Base-by-base conservation (phyloP, 2,797 vertebrate species). In the Enoplosus armatus region DNA sequence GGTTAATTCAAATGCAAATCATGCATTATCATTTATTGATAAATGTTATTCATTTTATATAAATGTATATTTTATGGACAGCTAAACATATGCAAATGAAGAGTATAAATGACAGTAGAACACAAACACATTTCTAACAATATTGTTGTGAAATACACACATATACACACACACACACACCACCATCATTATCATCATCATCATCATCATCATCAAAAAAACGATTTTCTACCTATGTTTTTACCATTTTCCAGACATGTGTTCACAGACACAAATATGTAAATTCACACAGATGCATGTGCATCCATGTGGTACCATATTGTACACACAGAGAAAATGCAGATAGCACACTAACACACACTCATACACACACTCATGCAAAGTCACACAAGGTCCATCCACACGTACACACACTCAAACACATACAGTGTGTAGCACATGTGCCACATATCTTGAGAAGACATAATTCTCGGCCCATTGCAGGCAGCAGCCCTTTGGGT, bases 401-500 rank as follows among this genome's bases (percentile, higher is more conserved):
- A 59, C 16, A 22, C 50, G 48, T 12, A 31, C 22, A 41, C 8
- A 58, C 7, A 70, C 20, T 63, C 39, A 73, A 15, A 31, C 33
- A 60, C 43, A 73, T 14, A 24, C 59, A 67, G 39, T 22, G 39
- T 29, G 45, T 71, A 27, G 37, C 37, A 72, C 35, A 79, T 41
- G 41, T 56, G 64, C 68, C 56, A 81, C 71, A 60, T 82, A 56
- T 77, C 60, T 83, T 67, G 39, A 85, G 75, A 60, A 83, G 63
- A 37, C 66, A 54, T 82, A 54, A 72, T 73, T 73, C 75, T 84
- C 81, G 78, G 79, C 26, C 74, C 72, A 39, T 15, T 71, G 69
- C 77, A 71, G 71, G 74, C 73, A 68, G 79, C 71, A 72, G 78
- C 86, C 87, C 85, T 87, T 35, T 77, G 86, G 86, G 90, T 78